Base-by-base conservation (phyloP, 2,113 vertebrate genomes). In the Coryphaenoides rupestris region DNA sequence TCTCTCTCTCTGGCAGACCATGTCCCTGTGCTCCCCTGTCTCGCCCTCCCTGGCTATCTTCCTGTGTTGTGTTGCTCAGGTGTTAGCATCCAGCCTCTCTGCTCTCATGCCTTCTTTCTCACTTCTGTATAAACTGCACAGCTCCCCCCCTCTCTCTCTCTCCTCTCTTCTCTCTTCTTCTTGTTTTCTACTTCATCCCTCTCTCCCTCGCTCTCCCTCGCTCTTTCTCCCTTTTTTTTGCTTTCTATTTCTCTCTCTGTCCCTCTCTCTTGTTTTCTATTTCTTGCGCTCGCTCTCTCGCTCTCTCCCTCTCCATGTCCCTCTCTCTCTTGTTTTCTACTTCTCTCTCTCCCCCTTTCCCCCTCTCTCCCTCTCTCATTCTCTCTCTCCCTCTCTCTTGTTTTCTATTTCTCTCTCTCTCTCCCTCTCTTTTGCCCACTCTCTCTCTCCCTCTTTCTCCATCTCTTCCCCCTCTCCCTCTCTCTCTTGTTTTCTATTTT, bases 51-150 rank as follows among this genome's bases (percentile, higher is more conserved):
- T 26, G 3, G 6, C 24, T 26, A 6, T 26, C 24, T 26, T 26
- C 24, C 24, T 26, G 24, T 26, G 24, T 26, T 26, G 24, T 26
- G 24, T 26, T 26, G 6, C 24, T 26, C 75, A 75, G 68, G 69
- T 62, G 69, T 78, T 57, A 79, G 77, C 75, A 63, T 80, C 68
- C 74, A 70, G 79, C 75, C 72, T 26, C 22, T 16, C 83, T 28
- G 40, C 17, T 21, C 45, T 72, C 80, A 72, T 74, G 82, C 80
- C 80, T 82, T 78, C 71, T 69, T 68, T 70, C 74, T 75, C 4
- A 46, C 28, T 16, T 3, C 12, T 10, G 22, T 22, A 5, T 58
- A 16, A 5, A 6, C 55, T 17, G 55, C 55, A 16, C 46, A 2
- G 15, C 2, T 12, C 13, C 5, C 13, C 13, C 40, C 40, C 40